A percentile compares a stretch with the other conserved stretches of the same genome.
Evolutionary conservation across 2,888 invertebrate species (phyloP).

Genomic region (Uropetala carovei): DNA sequence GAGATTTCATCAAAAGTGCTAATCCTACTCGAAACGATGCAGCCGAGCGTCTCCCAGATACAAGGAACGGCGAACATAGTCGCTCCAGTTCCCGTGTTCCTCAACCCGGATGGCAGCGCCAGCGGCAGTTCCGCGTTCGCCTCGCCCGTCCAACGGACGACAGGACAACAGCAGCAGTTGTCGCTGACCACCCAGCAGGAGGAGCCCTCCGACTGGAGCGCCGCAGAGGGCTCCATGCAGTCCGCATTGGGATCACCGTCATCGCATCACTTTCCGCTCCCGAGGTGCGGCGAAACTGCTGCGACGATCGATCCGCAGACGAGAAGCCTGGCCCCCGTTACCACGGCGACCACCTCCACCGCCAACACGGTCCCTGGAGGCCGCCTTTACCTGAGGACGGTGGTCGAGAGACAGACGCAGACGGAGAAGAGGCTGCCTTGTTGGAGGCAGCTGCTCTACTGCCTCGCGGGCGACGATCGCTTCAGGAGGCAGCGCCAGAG

Average conservation of each 20-base stretch:
- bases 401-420: slow-evolving; percentile 87
- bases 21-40: background rate
- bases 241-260: background rate
- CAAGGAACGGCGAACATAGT: slow-evolving; percentile 26
- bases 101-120: slow-evolving; percentile 30
- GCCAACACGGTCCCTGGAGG: slow-evolving; percentile 30
- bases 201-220: background rate
- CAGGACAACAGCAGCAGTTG: background rate
- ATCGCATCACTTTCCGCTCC: background rate
- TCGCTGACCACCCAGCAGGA: background rate
- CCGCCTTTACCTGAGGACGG: slow-evolving; percentile 29
- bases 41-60: slow-evolving; percentile 37
- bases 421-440: slow-evolving; percentile 86
- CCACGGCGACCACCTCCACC: slow-evolving; percentile 37
- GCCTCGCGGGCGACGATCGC: slow-evolving; percentile 76
- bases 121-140: slow-evolving; percentile 68
- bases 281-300: background rate
- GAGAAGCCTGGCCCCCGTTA: background rate
- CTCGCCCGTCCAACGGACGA: slow-evolving; percentile 77
- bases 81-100: slow-evolving; percentile 49
- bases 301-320: background rate
- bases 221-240: background rate
- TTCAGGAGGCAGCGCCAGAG: slow-evolving; percentile 68
- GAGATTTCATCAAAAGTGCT: background rate
- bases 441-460: slow-evolving; percentile 88